phyloP scores from a whole-genome alignment of 1,140 invertebrate species.

The Trichomalopsis sarcophagae region DNA sequence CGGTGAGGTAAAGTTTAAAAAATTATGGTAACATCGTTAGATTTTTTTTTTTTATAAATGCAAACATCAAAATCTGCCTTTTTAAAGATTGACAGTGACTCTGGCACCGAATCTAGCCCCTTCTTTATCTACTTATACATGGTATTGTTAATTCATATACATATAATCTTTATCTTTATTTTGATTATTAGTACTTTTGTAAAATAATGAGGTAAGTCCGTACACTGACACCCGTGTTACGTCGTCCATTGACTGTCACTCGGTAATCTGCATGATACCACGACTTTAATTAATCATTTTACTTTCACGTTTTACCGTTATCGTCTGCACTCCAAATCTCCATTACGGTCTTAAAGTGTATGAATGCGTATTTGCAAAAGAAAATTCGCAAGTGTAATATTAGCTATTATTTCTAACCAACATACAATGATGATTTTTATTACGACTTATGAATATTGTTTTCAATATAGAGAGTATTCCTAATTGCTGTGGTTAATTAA shows the following conservation, averaged over 20 bases:
- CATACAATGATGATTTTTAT: background rate
- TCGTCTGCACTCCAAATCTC: slow-evolving; percentile 19
- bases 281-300: slow-evolving; percentile 29
- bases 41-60: background rate
- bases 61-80: background rate
- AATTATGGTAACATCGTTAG: background rate
- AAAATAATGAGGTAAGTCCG: slow-evolving; percentile 55
- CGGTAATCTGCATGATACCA: slow-evolving; percentile 12
- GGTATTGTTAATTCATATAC: slow-evolving; percentile 44
- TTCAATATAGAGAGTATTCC: background rate
- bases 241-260: slow-evolving; percentile 38
- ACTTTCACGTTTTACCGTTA: slow-evolving; percentile 44
- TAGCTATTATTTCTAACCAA: slow-evolving; percentile 38
- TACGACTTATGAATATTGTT: background rate
- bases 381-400: slow-evolving; percentile 54
- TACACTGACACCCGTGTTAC: slow-evolving; percentile 47
- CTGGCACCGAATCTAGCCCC: slow-evolving; percentile 29
- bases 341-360: slow-evolving; percentile 33
- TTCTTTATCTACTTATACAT: slow-evolving; percentile 22
- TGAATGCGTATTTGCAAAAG: slow-evolving; percentile 45
- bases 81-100: slow-evolving; percentile 34
- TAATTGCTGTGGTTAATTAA: background rate
- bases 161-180: slow-evolving; percentile 53
- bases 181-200: slow-evolving; percentile 53
- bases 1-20: background rate